Evolutionary conservation across 1,140 invertebrate species (phyloP).

Genomic region (Nymphalis io): DNA sequence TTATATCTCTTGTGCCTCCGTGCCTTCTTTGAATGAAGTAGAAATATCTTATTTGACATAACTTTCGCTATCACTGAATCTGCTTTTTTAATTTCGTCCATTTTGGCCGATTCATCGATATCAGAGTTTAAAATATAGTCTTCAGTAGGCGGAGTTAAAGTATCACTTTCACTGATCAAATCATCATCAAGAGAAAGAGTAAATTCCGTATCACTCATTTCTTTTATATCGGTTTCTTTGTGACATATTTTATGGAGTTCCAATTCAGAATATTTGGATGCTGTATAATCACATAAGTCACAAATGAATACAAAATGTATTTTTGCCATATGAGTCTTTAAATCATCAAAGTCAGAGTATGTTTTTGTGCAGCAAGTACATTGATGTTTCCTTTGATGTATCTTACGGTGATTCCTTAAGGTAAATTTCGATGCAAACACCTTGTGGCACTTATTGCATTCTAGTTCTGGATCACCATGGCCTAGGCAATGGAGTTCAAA

Average conservation of each 20-base stretch:
- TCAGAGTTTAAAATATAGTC: constrained; percentile 25
- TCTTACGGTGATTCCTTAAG: constrained; percentile 77
- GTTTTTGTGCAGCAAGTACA: constrained; percentile 73
- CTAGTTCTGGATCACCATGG: constrained; percentile 72
- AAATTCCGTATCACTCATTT: constrained; percentile 39
- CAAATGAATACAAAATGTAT: constrained; percentile 61
- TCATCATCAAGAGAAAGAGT: constrained; percentile 25
- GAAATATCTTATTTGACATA: constrained; percentile 62
- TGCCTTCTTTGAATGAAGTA: constrained; percentile 45
- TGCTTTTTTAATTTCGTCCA: constrained; percentile 42
- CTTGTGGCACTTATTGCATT: constrained; percentile 73
- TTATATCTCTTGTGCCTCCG: constrained; percentile 49
- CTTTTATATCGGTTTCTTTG: constrained; percentile 21
- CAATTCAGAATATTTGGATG: constrained; percentile 45
- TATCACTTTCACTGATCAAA: constrained; percentile 20
- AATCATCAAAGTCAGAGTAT: constrained; percentile 49
- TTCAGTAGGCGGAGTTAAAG: constrained; percentile 5
- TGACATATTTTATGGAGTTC: constrained; percentile 45
- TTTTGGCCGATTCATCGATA: constrained; percentile 17
- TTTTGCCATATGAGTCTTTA: constrained; percentile 58
- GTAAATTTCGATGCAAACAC: constrained; percentile 76
- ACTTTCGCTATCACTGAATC: constrained; percentile 65
- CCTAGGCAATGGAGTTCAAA: constrained; percentile 65
- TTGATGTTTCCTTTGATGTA: constrained; percentile 79
- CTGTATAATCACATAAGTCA: constrained; percentile 53